Conservation (phyloP, 2,888 invertebrate species). For the Hypena proboscidalis region DNA sequence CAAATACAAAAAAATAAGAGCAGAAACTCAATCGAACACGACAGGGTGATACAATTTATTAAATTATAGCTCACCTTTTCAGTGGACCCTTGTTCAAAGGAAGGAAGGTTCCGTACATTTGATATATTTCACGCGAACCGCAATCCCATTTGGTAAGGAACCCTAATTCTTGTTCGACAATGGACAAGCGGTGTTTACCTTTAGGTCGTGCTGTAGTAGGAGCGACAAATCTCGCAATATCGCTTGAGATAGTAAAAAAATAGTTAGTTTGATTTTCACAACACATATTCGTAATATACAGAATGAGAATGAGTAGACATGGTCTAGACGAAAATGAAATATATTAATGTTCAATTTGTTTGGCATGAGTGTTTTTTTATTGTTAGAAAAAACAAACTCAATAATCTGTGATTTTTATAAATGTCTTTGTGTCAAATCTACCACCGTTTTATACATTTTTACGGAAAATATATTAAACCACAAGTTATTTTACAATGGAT, state of each 20-base stretch:
- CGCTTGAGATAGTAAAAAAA: neutral
- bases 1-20: neutral
- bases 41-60: slow-evolving; percentile 27
- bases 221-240: slow-evolving; percentile 8
- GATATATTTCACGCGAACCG: slow-evolving; percentile 50
- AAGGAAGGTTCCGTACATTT: slow-evolving; percentile 28
- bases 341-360: too few species aligned
- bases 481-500: too few species aligned
- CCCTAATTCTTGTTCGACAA: slow-evolving; percentile 50
- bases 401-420: too few species aligned
- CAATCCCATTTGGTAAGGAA: slow-evolving; percentile 52
- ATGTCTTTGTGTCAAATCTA: too few species aligned
- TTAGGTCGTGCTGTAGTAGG: slow-evolving; percentile 14
- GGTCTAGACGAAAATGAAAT: too few species aligned
- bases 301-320: too few species aligned
- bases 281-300: too few species aligned
- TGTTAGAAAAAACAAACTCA: too few species aligned
- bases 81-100: slow-evolving; percentile 15
- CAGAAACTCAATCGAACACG: slow-evolving; percentile 16
- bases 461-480: too few species aligned
- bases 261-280: too few species aligned
- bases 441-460: too few species aligned
- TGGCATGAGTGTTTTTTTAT: too few species aligned
- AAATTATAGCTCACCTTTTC: slow-evolving; percentile 43
- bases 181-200: slow-evolving; percentile 49